phyloP scores from a whole-genome alignment of 2,113 vertebrate species.

The Chionis minor region DNA sequence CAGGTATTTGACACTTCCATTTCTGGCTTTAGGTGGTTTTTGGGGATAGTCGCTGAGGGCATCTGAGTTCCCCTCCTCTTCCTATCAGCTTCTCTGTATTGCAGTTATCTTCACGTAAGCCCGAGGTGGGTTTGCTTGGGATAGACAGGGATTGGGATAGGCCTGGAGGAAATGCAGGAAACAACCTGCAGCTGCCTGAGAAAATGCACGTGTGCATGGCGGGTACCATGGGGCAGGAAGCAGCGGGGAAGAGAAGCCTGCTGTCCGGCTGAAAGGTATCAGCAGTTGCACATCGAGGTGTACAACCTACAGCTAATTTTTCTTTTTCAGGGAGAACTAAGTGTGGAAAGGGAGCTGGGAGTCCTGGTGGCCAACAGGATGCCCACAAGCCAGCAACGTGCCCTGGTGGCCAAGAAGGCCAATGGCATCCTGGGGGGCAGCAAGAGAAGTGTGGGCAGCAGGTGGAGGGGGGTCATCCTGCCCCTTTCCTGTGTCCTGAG shows the following conservation, averaged over 20 bases:
- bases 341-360: no score
- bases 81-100: background rate
- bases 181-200: background rate
- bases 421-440: no score
- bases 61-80: fast-evolving
- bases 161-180: background rate
- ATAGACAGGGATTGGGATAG: background rate
- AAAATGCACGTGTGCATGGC: fast-evolving
- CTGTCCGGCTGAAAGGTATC: background rate
- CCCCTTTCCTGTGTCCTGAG: no score
- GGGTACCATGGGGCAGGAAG: background rate
- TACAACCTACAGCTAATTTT: background rate
- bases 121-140: background rate
- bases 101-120: background rate
- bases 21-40: background rate
- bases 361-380: no score
- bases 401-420: no score
- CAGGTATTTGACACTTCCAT: background rate
- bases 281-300: background rate
- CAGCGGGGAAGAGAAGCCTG: background rate
- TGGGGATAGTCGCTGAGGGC: background rate
- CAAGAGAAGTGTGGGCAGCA: no score
- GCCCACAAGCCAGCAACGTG: no score
- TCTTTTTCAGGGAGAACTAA: background rate
- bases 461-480: no score